A percentile compares a stretch with the other conserved stretches of the same genome.
phyloP scores from a whole-genome alignment of 2,113 vertebrate genomes.

The Leucosticte australis region DNA sequence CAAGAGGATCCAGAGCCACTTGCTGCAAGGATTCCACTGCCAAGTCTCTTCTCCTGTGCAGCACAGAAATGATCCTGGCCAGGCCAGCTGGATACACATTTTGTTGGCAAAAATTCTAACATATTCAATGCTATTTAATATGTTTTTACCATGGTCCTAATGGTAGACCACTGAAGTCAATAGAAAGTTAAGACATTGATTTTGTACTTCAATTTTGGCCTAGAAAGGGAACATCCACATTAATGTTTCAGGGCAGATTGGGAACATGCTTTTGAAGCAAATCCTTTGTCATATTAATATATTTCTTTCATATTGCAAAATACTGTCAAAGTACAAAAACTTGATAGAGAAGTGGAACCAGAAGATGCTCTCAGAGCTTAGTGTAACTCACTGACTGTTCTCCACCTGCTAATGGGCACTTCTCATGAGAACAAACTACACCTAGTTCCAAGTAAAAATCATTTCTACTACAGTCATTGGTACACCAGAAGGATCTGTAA shows the following conservation, averaged over 20 bases:
- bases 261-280: not conserved
- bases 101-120: not conserved
- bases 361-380: not conserved
- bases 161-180: not conserved
- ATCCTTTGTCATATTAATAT: not conserved
- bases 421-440: not conserved
- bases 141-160: not conserved
- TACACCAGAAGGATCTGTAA: accelerated
- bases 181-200: not conserved
- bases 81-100: not conserved
- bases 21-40: not conserved
- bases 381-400: not conserved
- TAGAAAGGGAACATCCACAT: not conserved
- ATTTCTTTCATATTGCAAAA: not conserved
- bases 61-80: not conserved
- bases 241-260: not conserved
- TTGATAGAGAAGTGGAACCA: not conserved
- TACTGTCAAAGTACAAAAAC: not conserved
- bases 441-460: not conserved
- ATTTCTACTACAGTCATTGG: not conserved
- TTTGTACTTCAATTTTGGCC: not conserved
- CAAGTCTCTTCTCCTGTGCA: not conserved
- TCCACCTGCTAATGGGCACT: not conserved
- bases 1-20: not conserved
- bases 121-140: not conserved